These are phyloP conservation scores for Drosophila littoralis DNA, from an alignment of 1,140 invertebrate species.

Conservation along the genomic window DNA sequence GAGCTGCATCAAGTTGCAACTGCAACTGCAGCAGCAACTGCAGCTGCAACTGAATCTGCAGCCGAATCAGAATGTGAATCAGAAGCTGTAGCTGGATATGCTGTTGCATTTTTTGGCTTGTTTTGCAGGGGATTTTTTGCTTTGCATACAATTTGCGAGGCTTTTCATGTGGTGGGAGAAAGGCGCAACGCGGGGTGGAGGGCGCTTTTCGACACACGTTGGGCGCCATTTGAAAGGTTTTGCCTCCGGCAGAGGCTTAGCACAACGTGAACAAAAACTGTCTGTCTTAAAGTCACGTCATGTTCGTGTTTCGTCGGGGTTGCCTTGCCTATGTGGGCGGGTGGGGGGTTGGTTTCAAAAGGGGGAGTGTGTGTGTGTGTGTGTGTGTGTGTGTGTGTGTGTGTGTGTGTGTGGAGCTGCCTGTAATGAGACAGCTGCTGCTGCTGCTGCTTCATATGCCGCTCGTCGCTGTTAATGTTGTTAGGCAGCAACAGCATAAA, in stretches of 20 bases:
- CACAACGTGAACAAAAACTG: constrained; percentile 63
- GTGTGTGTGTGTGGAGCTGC: neutral
- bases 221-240: constrained; percentile 44
- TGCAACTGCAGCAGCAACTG: constrained; percentile 25
- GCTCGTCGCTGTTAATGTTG: constrained; percentile 72
- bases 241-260: constrained; percentile 37
- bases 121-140: constrained; percentile 43
- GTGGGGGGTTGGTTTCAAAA: neutral
- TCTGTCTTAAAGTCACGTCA: constrained; percentile 77
- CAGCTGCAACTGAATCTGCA: constrained; percentile 18
- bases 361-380: neutral
- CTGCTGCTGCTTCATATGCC: constrained; percentile 55
- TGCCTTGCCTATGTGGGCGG: neutral
- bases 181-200: neutral
- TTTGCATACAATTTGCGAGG: constrained; percentile 45
- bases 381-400: neutral
- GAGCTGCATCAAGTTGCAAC: constrained; percentile 33
- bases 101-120: constrained; percentile 42
- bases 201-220: constrained; percentile 3
- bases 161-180: constrained; percentile 1
- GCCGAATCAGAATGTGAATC: constrained; percentile 22
- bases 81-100: constrained; percentile 14
- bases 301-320: constrained; percentile 9
- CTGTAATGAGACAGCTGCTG: constrained; percentile 31
- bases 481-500: constrained; percentile 59